A percentile compares a stretch with the other conserved stretches of the same genome.
Evolutionary conservation across 2,888 invertebrate genomes (phyloP).

Genomic region (Microplitis manilae): DNA sequence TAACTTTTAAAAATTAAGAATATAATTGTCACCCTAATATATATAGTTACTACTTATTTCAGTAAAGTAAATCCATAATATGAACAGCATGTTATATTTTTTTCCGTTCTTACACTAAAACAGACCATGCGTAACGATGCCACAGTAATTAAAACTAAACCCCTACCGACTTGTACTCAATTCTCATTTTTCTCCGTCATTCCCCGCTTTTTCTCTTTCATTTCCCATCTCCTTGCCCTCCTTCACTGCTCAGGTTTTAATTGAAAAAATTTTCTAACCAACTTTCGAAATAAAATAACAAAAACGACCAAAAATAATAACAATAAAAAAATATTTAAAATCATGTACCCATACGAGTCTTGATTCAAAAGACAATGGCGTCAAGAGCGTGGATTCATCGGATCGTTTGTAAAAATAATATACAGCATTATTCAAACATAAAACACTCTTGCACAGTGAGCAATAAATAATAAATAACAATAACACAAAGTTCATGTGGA

Average conservation of each 20-base stretch:
- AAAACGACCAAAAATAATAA: constrained; percentile 36
- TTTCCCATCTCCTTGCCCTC: background rate
- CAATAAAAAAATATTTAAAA: constrained; percentile 9
- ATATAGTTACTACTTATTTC: constrained; percentile 2
- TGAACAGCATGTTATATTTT: constrained; percentile 4
- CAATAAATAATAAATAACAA: constrained; percentile 5
- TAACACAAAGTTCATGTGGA: background rate
- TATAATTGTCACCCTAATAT: no score
- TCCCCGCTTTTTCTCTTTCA: constrained; percentile 11
- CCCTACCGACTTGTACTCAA: constrained; percentile 43
- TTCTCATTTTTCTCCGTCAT: constrained; percentile 18
- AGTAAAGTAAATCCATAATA: constrained; percentile 3
- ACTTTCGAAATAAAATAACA: constrained; percentile 53
- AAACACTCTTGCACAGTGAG: background rate
- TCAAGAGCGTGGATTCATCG: background rate
- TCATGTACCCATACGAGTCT: background rate
- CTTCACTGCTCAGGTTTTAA: constrained; percentile 61
- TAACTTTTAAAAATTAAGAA: background rate
- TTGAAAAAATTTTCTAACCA: constrained; percentile 67
- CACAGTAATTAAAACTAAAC: constrained; percentile 67
- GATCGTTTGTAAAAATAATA: constrained; percentile 1
- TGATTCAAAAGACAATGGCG: constrained; percentile 59
- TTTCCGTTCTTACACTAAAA: constrained; percentile 49
- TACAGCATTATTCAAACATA: background rate
- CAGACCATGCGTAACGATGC: constrained; percentile 65